Base-by-base conservation (phyloP, 2,888 invertebrate species). In the Megaustenia siamemsis region DNA sequence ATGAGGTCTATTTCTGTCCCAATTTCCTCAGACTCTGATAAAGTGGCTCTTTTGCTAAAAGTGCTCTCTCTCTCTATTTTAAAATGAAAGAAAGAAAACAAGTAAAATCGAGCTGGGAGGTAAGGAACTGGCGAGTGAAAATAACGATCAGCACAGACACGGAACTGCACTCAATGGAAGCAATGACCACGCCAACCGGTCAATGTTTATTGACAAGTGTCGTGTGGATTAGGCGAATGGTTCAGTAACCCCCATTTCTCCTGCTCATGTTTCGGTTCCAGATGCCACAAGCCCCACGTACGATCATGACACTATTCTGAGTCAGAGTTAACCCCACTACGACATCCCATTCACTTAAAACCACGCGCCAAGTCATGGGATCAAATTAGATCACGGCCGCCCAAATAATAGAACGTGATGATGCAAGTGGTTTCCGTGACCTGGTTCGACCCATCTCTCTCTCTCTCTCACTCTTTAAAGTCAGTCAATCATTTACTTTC, bases 331-430 rank as follows among this genome's bases (percentile, higher is more conserved):
- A 18, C 77, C 35, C 45, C 32, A 8, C n/a, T 38, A 24, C 56
- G 56, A 45, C 32, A 63, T 35, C 60, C 60, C 60, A 53, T 56
- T 68, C 45, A 80, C 35, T 43, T 63, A 5, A 24, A 38, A 40
- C 49, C 18, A 28, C 15, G 68, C 80, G 35, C 38, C n/a, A 38
- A 71, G 81, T 56, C 49, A 45, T 40, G 73, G 53, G 82, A 82
- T 82, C 73, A 73, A 82, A 82, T 82, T 82, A 82, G 82, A 82
- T 82, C 82, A 82, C 73, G 82, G 82, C 43, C 56, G 60, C 53
- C 56, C 82, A 73, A 82, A 82, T 82, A 82, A 73, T 60, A 73
- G 82, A 40, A 71, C 73, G 56, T 82, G 82, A 82, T 82, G 82
- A 82, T 73, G 82, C 82, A 82, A 76, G 63, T 75, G 76, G 63